Evolutionary conservation across 2,888 invertebrate genomes (phyloP).

Genomic region (Campoplex nolae): DNA sequence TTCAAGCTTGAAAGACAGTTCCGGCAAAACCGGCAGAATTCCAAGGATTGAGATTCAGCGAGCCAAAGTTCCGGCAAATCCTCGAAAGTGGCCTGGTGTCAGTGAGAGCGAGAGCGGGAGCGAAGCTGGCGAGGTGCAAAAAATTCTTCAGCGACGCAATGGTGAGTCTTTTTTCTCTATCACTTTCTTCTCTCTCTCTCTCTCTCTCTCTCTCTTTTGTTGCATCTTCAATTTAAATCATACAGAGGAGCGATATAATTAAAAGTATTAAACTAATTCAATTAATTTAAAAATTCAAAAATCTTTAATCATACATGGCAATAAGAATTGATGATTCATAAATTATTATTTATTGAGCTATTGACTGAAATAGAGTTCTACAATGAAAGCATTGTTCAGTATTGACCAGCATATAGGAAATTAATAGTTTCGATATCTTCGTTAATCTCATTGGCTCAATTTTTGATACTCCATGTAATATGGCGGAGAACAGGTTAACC

Average conservation of each 20-base stretch:
- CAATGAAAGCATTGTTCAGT: too few species aligned
- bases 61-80: constrained; percentile 65
- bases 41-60: constrained; percentile 60
- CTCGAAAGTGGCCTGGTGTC: constrained; percentile 74
- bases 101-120: constrained; percentile 90
- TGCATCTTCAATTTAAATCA: neutral
- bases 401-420: too few species aligned
- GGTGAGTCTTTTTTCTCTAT: constrained; percentile 71
- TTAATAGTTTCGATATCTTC: neutral
- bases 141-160: constrained; percentile 86
- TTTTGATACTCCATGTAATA: neutral
- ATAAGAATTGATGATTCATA: too few species aligned
- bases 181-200: neutral
- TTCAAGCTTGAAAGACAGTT: constrained; percentile 69
- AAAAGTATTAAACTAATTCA: too few species aligned
- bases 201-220: neutral
- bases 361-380: neutral
- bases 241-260: neutral
- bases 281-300: too few species aligned
- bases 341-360: neutral
- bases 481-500: neutral
- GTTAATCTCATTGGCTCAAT: constrained; percentile 1
- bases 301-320: too few species aligned
- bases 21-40: constrained; percentile 55
- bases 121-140: constrained; percentile 90